A percentile compares a stretch with the other conserved stretches of the same genome.
Evolutionary conservation across 2,888 invertebrate species (phyloP).

Genomic region (Drosophila niveifrons): DNA sequence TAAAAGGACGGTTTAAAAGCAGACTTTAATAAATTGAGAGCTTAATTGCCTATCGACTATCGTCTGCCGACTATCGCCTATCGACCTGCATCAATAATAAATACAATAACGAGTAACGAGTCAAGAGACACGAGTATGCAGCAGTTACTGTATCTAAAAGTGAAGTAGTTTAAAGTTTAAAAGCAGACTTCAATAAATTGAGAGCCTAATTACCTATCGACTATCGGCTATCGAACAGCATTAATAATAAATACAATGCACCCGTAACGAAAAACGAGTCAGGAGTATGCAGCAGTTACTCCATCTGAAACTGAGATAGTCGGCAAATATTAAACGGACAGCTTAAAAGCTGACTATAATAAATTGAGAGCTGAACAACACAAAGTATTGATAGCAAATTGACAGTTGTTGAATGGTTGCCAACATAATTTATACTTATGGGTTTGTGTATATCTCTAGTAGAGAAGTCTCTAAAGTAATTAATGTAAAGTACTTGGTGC

Average conservation of each 20-base stretch:
- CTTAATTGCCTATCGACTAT: slow-evolving; percentile 3
- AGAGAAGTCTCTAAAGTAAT: too few relatives aligned
- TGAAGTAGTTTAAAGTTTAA: too few relatives aligned
- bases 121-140: too few relatives aligned
- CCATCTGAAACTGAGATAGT: slow-evolving; percentile 9
- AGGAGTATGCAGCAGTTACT: slow-evolving; percentile 39
- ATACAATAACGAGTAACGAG: slow-evolving; percentile 28
- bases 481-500: too few relatives aligned
- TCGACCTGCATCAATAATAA: slow-evolving; percentile 62
- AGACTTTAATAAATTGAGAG: too few relatives aligned
- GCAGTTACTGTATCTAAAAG: too few relatives aligned
- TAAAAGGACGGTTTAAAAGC: too few relatives aligned
- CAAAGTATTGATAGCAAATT: slow-evolving; percentile 19
- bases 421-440: slow-evolving; percentile 16
- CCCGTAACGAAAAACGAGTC: too few relatives aligned
- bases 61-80: too few relatives aligned
- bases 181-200: too few relatives aligned
- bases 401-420: slow-evolving; percentile 28
- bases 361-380: slow-evolving; percentile 60
- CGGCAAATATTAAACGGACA: slow-evolving; percentile 52
- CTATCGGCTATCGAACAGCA: too few relatives aligned
- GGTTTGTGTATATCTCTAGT: background rate
- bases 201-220: slow-evolving; percentile 8
- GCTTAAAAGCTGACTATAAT: slow-evolving; percentile 68
- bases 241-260: slow-evolving; percentile 66